Conservation (phyloP, 1,140 invertebrate genomes). For the Druon quercuslanigerum region DNA sequence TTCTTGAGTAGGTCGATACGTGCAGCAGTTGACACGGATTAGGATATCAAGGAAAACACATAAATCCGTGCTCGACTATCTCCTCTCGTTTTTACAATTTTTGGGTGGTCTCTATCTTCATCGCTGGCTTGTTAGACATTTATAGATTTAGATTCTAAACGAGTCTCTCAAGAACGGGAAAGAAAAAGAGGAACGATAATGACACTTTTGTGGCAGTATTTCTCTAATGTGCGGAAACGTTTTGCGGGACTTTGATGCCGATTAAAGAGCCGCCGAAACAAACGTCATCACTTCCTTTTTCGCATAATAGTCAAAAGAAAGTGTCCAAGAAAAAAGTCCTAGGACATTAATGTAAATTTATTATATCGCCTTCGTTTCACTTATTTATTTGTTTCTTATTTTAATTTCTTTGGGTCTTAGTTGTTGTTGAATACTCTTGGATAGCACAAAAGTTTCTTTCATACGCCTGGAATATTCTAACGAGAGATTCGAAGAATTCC, state of each 20-base stretch:
- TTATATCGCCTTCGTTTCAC: background rate
- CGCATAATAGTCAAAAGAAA: slow-evolving; percentile 11
- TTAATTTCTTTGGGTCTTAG: background rate
- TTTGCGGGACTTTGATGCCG: slow-evolving; percentile 24
- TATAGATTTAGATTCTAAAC: background rate
- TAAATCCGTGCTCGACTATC: slow-evolving; percentile 36
- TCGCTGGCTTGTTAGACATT: slow-evolving; percentile 15
- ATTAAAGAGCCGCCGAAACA: slow-evolving; percentile 19
- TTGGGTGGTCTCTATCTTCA: slow-evolving; percentile 39
- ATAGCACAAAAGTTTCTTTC: too few relatives aligned
- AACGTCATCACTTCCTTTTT: slow-evolving; percentile 24
- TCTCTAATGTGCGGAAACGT: slow-evolving; percentile 14
- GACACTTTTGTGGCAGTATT: slow-evolving; percentile 15
- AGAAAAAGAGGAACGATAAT: slow-evolving; percentile 19
- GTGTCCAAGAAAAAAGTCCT: slow-evolving; percentile 3
- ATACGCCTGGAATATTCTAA: too few relatives aligned
- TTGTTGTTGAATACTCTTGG: too few relatives aligned
- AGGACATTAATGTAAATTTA: background rate
- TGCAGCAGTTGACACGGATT: slow-evolving; percentile 75
- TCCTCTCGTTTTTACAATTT: slow-evolving; percentile 27
- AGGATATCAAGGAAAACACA: slow-evolving; percentile 66
- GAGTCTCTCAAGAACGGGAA: background rate
- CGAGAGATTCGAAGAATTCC: too few relatives aligned
- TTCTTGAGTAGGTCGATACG: slow-evolving; percentile 72
- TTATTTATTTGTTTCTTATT: background rate